phyloP scores from a whole-genome alignment of 1,140 invertebrate genomes.

The Xylocopa sonorina region DNA sequence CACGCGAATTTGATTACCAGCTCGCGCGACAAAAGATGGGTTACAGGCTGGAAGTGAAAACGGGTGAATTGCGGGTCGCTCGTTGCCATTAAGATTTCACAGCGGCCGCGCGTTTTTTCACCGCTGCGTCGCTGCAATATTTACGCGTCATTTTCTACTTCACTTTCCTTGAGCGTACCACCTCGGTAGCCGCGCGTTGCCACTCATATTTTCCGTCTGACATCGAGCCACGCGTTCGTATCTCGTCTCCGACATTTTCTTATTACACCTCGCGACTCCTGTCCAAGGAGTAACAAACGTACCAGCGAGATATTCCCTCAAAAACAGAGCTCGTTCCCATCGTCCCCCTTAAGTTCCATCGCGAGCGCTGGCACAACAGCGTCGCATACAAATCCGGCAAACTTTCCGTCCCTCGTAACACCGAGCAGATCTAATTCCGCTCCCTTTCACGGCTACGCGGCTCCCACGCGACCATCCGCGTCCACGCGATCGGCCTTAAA shows the following conservation, averaged over 20 bases:
- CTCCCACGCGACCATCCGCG: too few species aligned
- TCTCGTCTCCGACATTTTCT: neutral
- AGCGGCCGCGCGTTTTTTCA: neutral
- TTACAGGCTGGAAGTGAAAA: too few species aligned
- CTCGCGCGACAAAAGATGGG: too few species aligned
- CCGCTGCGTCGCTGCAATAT: too few species aligned
- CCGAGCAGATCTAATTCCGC: neutral
- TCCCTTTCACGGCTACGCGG: neutral
- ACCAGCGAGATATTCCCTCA: too few species aligned
- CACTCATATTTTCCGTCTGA: neutral
- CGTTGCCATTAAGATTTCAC: neutral
- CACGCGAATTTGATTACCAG: too few species aligned
- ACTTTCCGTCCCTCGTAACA: neutral
- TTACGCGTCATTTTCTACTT: too few species aligned
- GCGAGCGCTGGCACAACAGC: neutral
- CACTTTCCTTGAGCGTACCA: too few species aligned
- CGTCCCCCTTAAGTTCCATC: neutral
- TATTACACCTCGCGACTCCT: neutral
- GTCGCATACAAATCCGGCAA: neutral
- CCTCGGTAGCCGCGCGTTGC: neutral
- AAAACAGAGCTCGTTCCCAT: neutral
- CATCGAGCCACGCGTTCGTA: too few species aligned
- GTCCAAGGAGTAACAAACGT: neutral
- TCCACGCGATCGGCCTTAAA: neutral
- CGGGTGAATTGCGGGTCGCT: neutral